Percentiles rank a stretch among this genome's conserved stretches.
Conservation (phyloP, 2,888 invertebrate species). For the Nomada lathburiana region DNA sequence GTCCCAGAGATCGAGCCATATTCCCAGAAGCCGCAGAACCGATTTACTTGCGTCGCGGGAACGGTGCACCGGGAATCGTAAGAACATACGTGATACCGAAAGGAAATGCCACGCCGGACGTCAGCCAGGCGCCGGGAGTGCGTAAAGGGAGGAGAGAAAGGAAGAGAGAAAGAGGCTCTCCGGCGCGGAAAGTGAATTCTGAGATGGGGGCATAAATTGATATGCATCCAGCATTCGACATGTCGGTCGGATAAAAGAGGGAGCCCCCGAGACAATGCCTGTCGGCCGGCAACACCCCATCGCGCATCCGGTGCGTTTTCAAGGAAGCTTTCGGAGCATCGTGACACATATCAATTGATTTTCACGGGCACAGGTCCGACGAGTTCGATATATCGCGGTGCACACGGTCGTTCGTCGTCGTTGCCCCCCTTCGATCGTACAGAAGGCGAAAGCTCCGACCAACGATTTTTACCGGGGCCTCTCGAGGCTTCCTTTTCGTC, state of each 20-base stretch:
- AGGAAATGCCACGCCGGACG: constrained; percentile 68
- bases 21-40: constrained; percentile 49
- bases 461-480: constrained; percentile 28
- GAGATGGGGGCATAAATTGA: constrained; percentile 78
- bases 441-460: constrained; percentile 37
- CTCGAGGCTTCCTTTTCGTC: neutral
- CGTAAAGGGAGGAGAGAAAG: constrained; percentile 59
- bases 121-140: constrained; percentile 61
- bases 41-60: constrained; percentile 61
- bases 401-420: constrained; percentile 18
- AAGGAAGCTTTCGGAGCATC: constrained; percentile 79
- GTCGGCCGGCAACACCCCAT: constrained; percentile 76
- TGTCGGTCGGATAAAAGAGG: constrained; percentile 83
- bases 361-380: constrained; percentile 68
- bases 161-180: constrained; percentile 52
- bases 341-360: constrained; percentile 83
- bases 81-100: constrained; percentile 65
- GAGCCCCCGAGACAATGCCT: constrained; percentile 78
- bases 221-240: constrained; percentile 82
- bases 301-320: constrained; percentile 82
- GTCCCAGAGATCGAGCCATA: neutral
- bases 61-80: constrained; percentile 49
- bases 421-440: constrained; percentile 13
- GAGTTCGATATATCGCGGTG: constrained; percentile 59
- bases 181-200: constrained; percentile 72